Percentiles rank a stretch among this genome's conserved stretches.
These are phyloP conservation scores for Danio jaintianensis DNA, from an alignment of 2,797 vertebrate species.

Conservation along the genomic window DNA sequence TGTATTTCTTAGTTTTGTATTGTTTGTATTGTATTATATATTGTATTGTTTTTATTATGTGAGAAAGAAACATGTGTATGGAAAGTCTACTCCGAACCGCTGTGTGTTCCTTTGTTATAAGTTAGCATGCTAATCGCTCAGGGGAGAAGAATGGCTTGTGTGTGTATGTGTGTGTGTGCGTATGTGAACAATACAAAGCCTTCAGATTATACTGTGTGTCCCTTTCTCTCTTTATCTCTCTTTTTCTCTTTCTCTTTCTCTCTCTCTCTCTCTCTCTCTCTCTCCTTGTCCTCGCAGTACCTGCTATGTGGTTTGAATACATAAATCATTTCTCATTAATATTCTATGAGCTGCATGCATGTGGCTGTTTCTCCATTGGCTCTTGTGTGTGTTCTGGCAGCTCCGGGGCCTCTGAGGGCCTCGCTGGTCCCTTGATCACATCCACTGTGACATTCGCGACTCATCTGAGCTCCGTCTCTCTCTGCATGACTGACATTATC, in stretches of 20 bases:
- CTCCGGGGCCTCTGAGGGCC: background rate
- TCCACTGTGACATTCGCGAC: conserved; percentile 7
- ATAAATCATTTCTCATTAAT: conserved; percentile 39
- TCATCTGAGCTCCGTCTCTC: conserved; percentile 21
- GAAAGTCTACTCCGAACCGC: background rate
- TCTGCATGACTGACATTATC: conserved; percentile 1
- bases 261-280: background rate
- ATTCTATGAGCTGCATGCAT: conserved; percentile 23
- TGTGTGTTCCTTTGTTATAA: conserved; percentile 3
- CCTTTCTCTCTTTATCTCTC: too few species aligned
- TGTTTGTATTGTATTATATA: background rate
- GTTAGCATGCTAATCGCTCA: conserved; percentile 45
- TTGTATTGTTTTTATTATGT: background rate
- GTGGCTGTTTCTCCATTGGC: background rate
- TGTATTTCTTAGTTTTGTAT: background rate
- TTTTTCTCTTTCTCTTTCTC: background rate
- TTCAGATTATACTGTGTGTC: conserved; percentile 27
- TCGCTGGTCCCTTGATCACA: conserved; percentile 27
- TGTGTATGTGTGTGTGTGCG: conserved; percentile 6
- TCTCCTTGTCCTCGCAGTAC: conserved; percentile 20
- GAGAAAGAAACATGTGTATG: conserved; percentile 3
- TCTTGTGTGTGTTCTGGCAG: conserved; percentile 5
- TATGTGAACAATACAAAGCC: conserved; percentile 45
- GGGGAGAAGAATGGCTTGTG: conserved; percentile 47
- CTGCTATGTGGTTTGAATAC: conserved; percentile 45